A percentile compares a stretch with the other conserved stretches of the same genome.
Conservation (phyloP, 2,888 invertebrate species). For the Cantharis rufa region DNA sequence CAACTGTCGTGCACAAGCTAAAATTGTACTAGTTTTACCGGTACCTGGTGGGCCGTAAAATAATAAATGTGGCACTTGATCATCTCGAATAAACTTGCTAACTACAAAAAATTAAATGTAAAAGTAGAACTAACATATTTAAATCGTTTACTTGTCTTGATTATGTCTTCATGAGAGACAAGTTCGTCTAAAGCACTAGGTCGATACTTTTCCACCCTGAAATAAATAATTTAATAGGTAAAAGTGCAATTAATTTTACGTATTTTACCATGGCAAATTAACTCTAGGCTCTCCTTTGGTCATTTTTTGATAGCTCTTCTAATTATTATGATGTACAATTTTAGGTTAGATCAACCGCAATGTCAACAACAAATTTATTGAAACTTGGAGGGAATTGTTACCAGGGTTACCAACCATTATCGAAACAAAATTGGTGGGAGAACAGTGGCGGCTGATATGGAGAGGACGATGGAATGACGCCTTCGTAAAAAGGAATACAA, state of each 20-base stretch:
- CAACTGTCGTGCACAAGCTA: conserved; percentile 92
- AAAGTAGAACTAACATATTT: background rate
- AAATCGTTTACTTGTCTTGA: conserved; percentile 82
- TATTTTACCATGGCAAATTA: conserved; percentile 65
- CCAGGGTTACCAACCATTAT: background rate
- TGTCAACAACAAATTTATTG: background rate
- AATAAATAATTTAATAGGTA: background rate
- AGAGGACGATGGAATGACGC: too few species aligned
- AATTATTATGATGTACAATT: background rate
- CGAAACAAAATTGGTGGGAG: background rate
- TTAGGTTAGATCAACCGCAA: background rate
- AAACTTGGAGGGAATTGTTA: background rate
- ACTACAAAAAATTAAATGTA: conserved; percentile 60
- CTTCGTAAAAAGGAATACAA: too few species aligned
- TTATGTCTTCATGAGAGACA: conserved; percentile 96
- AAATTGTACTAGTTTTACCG: conserved; percentile 96
- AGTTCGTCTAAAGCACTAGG: conserved; percentile 89
- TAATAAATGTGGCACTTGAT: conserved; percentile 91
- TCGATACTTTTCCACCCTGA: conserved; percentile 98
- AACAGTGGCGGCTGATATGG: too few species aligned
- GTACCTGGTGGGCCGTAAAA: conserved; percentile 99
- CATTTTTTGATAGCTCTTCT: conserved; percentile 20
- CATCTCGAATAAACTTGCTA: conserved; percentile 84
- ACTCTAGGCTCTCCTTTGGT: conserved; percentile 37
- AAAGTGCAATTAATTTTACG: background rate